phyloP scores from a whole-genome alignment of 2,888 invertebrate species.

The Lobophora halterata region DNA sequence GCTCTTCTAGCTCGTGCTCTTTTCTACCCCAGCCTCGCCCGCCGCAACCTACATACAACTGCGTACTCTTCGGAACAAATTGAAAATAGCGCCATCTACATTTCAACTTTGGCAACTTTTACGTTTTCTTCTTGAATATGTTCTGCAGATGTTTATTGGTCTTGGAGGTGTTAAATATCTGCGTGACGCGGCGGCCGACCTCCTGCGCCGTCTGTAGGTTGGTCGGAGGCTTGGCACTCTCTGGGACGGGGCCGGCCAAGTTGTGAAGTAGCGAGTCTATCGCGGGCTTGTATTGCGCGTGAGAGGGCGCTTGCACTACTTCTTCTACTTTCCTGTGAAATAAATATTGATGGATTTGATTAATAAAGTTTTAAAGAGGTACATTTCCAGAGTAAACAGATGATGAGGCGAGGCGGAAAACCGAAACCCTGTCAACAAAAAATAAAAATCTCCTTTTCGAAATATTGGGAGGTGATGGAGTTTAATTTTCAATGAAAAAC shows the following conservation, averaged over 20 bases:
- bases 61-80: not conserved
- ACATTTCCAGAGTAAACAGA: no score
- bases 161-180: constrained; percentile 74
- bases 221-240: constrained; percentile 42
- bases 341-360: constrained; percentile 8
- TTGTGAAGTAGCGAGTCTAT: constrained; percentile 67
- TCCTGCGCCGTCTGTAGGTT: constrained; percentile 67
- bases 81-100: constrained; percentile 5
- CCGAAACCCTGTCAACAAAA: no score
- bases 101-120: constrained; percentile 23
- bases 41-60: no score
- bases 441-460: no score
- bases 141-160: constrained; percentile 71
- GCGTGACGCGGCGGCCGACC: constrained; percentile 69
- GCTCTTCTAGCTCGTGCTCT: no score
- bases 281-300: constrained; percentile 61
- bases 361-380: no score
- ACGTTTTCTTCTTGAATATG: constrained; percentile 77
- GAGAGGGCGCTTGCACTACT: constrained; percentile 53
- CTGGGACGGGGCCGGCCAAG: constrained; percentile 39
- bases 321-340: constrained; percentile 65
- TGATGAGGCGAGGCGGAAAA: no score
- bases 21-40: no score
- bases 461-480: no score
- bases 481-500: no score